These are phyloP conservation scores for Sebastes oblongus DNA, from an alignment of 2,797 vertebrate genomes.

Conservation along the genomic window DNA sequence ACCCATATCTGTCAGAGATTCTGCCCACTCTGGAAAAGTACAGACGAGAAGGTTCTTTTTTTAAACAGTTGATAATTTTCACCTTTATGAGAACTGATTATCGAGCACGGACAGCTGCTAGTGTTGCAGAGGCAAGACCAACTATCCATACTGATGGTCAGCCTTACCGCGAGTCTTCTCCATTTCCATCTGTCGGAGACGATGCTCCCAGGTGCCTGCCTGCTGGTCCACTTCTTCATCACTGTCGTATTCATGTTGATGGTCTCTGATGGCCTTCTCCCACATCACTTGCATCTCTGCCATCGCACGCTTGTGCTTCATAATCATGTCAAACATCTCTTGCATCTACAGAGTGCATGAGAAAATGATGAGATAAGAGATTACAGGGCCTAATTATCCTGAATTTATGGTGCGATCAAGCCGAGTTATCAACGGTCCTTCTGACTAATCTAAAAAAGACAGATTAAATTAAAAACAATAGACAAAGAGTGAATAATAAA, in stretches of 20 bases:
- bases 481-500: background rate
- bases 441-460: background rate
- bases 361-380: background rate
- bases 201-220: constrained; percentile 96
- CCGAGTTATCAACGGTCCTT: background rate
- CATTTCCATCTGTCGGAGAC: constrained; percentile 96
- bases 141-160: background rate
- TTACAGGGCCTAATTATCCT: background rate
- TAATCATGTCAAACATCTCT: constrained; percentile 98
- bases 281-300: constrained; percentile 98
- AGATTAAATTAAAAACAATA: background rate
- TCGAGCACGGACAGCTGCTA: background rate
- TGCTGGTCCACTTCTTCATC: constrained; percentile 93
- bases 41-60: background rate
- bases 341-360: constrained; percentile 87
- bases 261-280: constrained; percentile 93
- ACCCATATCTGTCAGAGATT: constrained; percentile 98
- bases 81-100: background rate
- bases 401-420: background rate
- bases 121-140: background rate
- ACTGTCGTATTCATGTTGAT: constrained; percentile 97
- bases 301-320: constrained; percentile 97
- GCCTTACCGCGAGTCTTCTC: constrained; percentile 92
- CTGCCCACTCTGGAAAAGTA: constrained; percentile 91
- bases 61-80: background rate